phyloP scores from a whole-genome alignment of 2,113 vertebrate species.

The Neogale vison region DNA sequence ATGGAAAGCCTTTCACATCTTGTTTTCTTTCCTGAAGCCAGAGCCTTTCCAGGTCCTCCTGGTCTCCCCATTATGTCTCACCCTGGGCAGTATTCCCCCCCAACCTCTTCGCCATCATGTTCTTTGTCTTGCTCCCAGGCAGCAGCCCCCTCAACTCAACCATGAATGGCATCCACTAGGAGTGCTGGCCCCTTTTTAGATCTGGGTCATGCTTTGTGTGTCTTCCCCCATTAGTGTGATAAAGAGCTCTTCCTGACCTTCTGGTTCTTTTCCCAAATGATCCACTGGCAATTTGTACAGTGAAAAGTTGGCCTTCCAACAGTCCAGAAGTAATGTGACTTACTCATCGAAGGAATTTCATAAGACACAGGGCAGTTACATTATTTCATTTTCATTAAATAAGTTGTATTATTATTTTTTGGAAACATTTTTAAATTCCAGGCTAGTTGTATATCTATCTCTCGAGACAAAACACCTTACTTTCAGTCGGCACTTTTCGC shows the following conservation, averaged over 20 bases:
- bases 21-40: background rate
- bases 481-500: background rate
- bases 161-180: background rate
- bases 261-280: constrained; percentile 23
- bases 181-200: background rate
- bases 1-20: background rate
- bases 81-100: background rate
- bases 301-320: constrained; percentile 26
- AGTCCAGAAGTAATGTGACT: constrained; percentile 48
- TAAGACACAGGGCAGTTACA: background rate
- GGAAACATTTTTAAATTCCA: constrained; percentile 14
- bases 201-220: constrained; percentile 43
- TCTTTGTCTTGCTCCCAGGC: background rate
- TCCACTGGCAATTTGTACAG: background rate
- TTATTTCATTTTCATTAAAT: background rate
- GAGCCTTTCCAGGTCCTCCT: background rate
- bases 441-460: background rate
- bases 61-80: background rate
- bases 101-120: background rate
- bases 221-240: constrained; percentile 35
- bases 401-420: background rate
- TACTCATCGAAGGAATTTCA: constrained; percentile 33
- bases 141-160: background rate
- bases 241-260: background rate
- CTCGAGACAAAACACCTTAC: background rate